Conservation (phyloP, 1,140 invertebrate genomes). For the Drosophila leontia region DNA sequence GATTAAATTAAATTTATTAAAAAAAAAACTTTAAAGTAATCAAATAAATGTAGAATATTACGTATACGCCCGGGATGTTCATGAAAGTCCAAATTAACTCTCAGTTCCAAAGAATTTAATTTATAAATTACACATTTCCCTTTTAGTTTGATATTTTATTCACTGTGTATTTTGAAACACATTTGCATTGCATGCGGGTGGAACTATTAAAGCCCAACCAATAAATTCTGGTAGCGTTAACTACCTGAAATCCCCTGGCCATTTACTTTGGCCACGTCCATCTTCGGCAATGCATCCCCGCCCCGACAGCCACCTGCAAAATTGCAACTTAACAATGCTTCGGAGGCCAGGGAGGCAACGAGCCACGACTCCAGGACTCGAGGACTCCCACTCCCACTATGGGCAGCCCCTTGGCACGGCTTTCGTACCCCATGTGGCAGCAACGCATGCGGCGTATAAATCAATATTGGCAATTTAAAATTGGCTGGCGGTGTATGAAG, state of each 20-base stretch:
- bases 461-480: conserved; percentile 83
- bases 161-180: conserved; percentile 25
- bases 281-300: conserved; percentile 40
- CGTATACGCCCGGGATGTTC: background rate
- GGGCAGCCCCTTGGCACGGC: conserved; percentile 15
- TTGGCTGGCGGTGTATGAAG: conserved; percentile 82
- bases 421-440: conserved; percentile 73
- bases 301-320: conserved; percentile 68
- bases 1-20: no score
- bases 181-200: conserved; percentile 37
- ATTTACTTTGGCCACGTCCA: conserved; percentile 73
- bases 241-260: conserved; percentile 73
- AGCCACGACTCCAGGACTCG: background rate
- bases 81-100: no score
- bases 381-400: conserved; percentile 17
- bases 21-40: no score
- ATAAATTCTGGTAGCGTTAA: conserved; percentile 79
- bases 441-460: conserved; percentile 76
- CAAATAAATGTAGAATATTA: background rate
- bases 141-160: background rate
- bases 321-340: conserved; percentile 82
- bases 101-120: no score
- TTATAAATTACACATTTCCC: background rate
- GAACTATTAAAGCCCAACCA: conserved; percentile 63
- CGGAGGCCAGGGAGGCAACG: conserved; percentile 14